A percentile compares a stretch with the other conserved stretches of the same genome.
Conservation (phyloP, 2,888 invertebrate genomes). For the Clanis bilineata region DNA sequence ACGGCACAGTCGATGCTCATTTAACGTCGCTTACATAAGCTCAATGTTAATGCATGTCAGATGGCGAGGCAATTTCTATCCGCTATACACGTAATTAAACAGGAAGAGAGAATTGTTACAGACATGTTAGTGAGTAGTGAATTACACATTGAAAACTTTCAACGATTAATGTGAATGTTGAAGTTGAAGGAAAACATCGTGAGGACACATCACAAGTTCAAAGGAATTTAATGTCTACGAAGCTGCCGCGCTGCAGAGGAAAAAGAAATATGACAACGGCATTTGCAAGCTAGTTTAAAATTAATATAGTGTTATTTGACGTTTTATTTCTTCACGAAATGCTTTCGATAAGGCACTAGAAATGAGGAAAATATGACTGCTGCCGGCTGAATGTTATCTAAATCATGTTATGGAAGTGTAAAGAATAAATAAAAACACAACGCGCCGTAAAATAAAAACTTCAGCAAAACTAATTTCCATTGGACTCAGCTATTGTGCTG, state of each 20-base stretch:
- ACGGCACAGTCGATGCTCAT: constrained; percentile 27
- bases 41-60: constrained; percentile 19
- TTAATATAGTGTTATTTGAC: too few species aligned
- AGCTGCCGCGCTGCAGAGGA: too few species aligned
- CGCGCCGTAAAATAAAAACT: neutral
- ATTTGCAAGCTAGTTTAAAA: too few species aligned
- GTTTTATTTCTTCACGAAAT: neutral
- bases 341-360: neutral
- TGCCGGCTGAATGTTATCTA: neutral
- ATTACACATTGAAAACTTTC: neutral
- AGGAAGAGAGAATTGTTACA: neutral
- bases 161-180: too few species aligned
- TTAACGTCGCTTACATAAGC: constrained; percentile 35
- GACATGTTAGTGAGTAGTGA: neutral
- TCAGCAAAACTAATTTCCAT: neutral
- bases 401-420: neutral
- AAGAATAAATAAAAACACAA: neutral
- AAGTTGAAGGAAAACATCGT: too few species aligned
- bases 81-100: constrained; percentile 8
- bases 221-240: too few species aligned
- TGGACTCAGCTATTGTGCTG: neutral
- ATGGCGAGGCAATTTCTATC: constrained; percentile 7
- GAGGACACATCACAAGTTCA: too few species aligned
- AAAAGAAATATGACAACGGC: too few species aligned
- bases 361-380: neutral